These are phyloP conservation scores for Synanthedon formicaeformis DNA, from an alignment of 2,888 invertebrate genomes.

Conservation along the genomic window DNA sequence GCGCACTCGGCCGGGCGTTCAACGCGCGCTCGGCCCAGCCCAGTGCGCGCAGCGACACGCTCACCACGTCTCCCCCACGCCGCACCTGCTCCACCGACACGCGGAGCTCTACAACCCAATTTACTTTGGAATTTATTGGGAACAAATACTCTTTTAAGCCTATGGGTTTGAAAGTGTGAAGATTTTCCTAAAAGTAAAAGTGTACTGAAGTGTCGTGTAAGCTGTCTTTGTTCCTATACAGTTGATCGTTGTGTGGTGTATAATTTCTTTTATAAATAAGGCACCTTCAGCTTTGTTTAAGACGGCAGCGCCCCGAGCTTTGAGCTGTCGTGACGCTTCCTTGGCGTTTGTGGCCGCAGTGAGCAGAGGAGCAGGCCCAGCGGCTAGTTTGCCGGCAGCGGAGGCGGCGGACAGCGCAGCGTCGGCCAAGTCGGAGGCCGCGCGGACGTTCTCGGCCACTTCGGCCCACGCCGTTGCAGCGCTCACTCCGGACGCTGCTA, in stretches of 20 bases:
- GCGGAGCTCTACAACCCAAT: background rate
- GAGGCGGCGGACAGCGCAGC: conserved; percentile 40
- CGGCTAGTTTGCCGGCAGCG: conserved; percentile 33
- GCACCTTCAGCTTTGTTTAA: conserved; percentile 44
- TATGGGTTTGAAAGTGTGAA: too few relatives aligned
- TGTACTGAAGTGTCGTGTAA: too few relatives aligned
- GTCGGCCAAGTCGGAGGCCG: conserved; percentile 45
- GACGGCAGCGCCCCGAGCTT: conserved; percentile 59
- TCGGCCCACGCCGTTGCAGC: conserved; percentile 74
- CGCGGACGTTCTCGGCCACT: conserved; percentile 67
- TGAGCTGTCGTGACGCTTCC: conserved; percentile 66
- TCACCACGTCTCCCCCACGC: conserved; percentile 29
- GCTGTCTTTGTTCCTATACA: background rate
- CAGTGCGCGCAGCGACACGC: conserved; percentile 47
- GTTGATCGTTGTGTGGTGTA: background rate
- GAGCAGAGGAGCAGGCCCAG: conserved; percentile 49
- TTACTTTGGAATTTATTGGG: background rate
- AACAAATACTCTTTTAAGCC: too few relatives aligned
- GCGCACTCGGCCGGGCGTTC: conserved; percentile 23
- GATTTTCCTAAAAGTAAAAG: too few relatives aligned
- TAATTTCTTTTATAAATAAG: conserved; percentile 1
- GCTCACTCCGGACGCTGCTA: conserved; percentile 78
- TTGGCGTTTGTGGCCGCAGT: conserved; percentile 63
- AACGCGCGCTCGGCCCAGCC: conserved; percentile 58
- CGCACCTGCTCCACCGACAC: background rate